These are phyloP conservation scores for Eugnorisma glareosa DNA, from an alignment of 2,888 invertebrate species.

Conservation along the genomic window DNA sequence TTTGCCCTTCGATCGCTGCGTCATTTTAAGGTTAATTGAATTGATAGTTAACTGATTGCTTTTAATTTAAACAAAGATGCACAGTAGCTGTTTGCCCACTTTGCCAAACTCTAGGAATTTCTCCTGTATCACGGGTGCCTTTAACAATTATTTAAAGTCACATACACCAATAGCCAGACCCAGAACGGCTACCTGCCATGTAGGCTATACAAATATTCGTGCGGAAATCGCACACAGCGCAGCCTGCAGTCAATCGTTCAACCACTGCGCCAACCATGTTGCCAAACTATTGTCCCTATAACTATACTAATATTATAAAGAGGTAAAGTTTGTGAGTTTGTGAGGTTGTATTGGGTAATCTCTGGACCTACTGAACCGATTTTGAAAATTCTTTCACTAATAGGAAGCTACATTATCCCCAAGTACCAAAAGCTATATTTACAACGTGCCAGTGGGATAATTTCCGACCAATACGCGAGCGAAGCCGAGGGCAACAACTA, in stretches of 20 bases:
- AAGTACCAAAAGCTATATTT: too few species aligned
- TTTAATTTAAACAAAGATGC: not conserved
- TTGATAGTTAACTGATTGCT: not conserved
- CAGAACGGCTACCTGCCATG: too few species aligned
- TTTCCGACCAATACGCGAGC: too few species aligned
- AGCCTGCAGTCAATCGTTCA: not conserved
- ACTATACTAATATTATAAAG: too few species aligned
- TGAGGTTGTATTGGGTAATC: too few species aligned
- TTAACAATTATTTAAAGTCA: not conserved
- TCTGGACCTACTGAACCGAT: too few species aligned
- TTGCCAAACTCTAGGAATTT: not conserved
- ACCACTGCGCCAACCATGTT: not conserved
- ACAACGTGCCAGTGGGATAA: too few species aligned
- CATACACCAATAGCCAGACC: not conserved
- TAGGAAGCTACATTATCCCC: too few species aligned
- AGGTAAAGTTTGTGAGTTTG: too few species aligned
- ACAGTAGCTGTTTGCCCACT: not conserved
- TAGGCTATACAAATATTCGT: not conserved
- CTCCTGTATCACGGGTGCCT: not conserved
- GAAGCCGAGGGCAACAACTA: too few species aligned
- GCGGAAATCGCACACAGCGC: not conserved
- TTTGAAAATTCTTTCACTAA: too few species aligned
- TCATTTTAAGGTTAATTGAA: conserved; percentile 3
- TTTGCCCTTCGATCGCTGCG: not conserved
- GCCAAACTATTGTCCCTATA: not conserved